Conservation (phyloP, 2,797 vertebrate genomes). For the Antrozous pallidus region DNA sequence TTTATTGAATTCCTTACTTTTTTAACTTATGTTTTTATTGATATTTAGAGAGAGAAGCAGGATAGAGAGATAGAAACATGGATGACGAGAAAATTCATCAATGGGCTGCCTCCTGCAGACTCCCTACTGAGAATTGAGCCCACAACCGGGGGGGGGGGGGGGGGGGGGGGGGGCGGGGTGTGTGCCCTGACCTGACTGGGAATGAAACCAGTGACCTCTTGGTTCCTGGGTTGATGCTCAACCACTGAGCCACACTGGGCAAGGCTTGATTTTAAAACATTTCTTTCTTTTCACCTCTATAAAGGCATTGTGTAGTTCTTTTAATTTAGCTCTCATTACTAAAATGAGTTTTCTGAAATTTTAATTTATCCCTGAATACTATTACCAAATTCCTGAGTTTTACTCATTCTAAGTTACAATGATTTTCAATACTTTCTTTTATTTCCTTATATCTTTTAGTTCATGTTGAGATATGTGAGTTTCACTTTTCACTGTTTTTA, state of each 20-base stretch:
- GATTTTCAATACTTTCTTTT: neutral
- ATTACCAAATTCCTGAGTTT: neutral
- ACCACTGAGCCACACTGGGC: neutral
- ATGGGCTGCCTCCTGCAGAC: neutral
- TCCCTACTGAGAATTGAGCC: neutral
- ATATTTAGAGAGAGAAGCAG: neutral
- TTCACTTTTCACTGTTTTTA: neutral
- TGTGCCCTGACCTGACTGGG: neutral
- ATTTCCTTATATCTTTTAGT: neutral
- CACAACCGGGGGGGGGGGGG: too few relatives aligned
- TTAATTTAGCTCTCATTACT: neutral
- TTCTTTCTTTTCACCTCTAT: neutral
- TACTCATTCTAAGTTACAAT: fast-evolving
- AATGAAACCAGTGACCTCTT: neutral
- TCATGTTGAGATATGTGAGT: fast-evolving
- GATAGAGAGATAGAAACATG: neutral
- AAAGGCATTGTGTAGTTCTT: neutral
- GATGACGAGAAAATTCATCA: neutral
- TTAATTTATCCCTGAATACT: neutral
- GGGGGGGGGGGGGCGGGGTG: too few relatives aligned
- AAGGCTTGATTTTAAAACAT: neutral
- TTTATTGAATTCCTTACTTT: neutral
- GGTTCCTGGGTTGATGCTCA: neutral
- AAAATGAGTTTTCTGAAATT: neutral
- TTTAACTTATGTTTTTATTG: neutral